Evolutionary conservation across 2,113 vertebrate genomes (phyloP).

Genomic region (Sterna hirundo): DNA sequence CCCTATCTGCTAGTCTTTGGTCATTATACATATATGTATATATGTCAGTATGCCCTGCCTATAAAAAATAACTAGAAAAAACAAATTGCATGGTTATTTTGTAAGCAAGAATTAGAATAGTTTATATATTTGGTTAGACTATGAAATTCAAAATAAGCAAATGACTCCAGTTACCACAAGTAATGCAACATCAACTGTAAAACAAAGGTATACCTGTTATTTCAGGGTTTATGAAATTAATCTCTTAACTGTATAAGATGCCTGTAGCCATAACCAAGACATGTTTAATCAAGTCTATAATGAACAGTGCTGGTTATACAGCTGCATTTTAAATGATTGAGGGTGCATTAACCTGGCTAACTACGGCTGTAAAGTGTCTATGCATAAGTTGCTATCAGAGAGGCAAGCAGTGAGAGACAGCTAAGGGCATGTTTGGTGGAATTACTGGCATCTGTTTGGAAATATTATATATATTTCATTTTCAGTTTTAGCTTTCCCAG

Average conservation of each 20-base stretch:
- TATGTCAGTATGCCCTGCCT: not conserved
- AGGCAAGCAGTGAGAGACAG: not conserved
- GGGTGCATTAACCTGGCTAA: not conserved
- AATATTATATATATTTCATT: not conserved
- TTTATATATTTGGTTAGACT: not conserved
- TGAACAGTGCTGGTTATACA: not conserved
- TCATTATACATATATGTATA: not conserved
- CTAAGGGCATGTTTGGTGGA: not conserved
- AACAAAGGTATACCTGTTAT: not conserved
- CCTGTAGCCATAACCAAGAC: not conserved
- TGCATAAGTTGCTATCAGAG: not conserved
- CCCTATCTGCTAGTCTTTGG: not conserved
- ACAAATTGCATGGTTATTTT: not conserved
- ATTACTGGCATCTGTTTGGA: not conserved
- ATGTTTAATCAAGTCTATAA: not conserved
- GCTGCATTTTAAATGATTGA: constrained; percentile 1
- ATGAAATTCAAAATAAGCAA: not conserved
- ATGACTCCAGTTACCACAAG: not conserved
- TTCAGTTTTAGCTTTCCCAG: constrained; percentile 79
- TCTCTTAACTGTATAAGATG: not conserved
- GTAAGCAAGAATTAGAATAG: not conserved
- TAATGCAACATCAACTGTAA: not conserved
- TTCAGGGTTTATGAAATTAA: not conserved
- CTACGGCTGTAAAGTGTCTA: not conserved
- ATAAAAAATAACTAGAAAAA: not conserved